Base-by-base conservation (phyloP, 2,888 invertebrate genomes). In the Catonia carolina region DNA sequence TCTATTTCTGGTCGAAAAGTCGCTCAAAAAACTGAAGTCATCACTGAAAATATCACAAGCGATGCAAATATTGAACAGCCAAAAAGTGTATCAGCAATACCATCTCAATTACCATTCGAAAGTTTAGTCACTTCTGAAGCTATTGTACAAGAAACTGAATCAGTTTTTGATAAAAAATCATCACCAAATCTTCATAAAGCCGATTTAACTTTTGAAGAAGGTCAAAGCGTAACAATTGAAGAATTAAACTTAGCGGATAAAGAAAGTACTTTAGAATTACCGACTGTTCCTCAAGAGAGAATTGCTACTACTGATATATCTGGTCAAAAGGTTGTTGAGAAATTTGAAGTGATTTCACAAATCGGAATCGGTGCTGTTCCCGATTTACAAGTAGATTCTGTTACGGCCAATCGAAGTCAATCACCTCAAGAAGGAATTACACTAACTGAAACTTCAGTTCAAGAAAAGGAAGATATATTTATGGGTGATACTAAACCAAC, bases 51-150 rank as follows among this genome's bases (percentile, higher is more conserved):
- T 58, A 68, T 67, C 60, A 62, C 66, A 27, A 61, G 70, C 42
- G 63, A 69, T 48, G 62, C 64, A 37, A 63, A 67, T 33, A 60
- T 73, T 39, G 47, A 59, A 15, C 39, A 58, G 14, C 50, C 56
- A 10, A 37, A 48, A 33, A 59, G 55, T 41, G 71, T 71, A 12
- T 66, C 63, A 48, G 76, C 75, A 15, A 69, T 65, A 39, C 63
- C 72, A 52, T 73, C 67, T 23, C 76, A 74, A 63, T 74, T 77
- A 53, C 71, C 75, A 27, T 71, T 76, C 53, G 78, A 79, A 67
- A 75, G 81, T 66, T 62, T 84, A 36, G 74, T 78, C 56, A 69
- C 83, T 10, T 75, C 73, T 12, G 78, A 83, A 63, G 69, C 69
- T n/a, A 67, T 70, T 6, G 61, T 68, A 8, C 69, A 67, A n/a